These are phyloP conservation scores for Anthoscopus minutus DNA, from an alignment of 2,113 vertebrate genomes.

Conservation along the genomic window DNA sequence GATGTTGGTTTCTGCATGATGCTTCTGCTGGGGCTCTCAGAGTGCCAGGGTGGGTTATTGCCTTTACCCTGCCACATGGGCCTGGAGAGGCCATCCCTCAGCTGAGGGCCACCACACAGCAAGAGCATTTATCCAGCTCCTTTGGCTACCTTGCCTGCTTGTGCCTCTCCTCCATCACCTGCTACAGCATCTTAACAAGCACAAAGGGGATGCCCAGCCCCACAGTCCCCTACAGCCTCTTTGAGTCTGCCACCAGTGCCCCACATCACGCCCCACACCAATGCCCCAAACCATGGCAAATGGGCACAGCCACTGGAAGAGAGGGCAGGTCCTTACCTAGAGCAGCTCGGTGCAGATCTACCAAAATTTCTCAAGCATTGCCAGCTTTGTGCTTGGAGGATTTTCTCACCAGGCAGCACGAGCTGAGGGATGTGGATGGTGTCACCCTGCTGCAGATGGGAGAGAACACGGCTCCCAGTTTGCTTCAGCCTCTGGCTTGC, in stretches of 20 bases:
- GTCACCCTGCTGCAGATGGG: neutral
- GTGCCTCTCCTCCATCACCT: neutral
- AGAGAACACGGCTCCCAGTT: neutral
- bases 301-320: rapidly evolving
- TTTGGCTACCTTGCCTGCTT: too few species aligned
- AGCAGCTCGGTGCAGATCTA: rapidly evolving
- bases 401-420: rapidly evolving
- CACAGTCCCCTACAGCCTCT: neutral
- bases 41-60: too few species aligned
- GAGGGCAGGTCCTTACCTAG: neutral
- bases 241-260: neutral
- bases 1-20: neutral
- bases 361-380: neutral
- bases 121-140: neutral
- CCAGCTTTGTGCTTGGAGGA: neutral
- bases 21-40: neutral
- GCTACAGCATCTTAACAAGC: neutral
- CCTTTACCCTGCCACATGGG: neutral
- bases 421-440: neutral
- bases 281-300: neutral
- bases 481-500: neutral
- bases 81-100: neutral
- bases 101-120: neutral
- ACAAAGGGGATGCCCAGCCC: neutral
- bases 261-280: too few species aligned